A percentile compares a stretch with the other conserved stretches of the same genome.
Evolutionary conservation across 92 coral and sea anemone species (phyloP).

Genomic region (Actinostola sp.): DNA sequence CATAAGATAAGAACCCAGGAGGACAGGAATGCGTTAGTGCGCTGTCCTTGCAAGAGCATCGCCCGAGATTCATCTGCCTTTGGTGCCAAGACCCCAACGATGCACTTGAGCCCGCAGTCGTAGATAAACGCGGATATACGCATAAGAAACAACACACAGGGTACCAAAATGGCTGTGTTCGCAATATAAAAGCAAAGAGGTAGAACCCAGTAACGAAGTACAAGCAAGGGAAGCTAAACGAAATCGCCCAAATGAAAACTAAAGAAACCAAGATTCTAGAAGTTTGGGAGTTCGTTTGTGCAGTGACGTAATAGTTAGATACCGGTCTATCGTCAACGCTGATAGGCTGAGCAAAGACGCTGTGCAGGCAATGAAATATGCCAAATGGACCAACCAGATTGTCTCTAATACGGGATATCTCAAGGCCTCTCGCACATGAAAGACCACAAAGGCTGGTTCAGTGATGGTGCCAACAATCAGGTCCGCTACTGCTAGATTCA

Average conservation of each 20-base stretch:
- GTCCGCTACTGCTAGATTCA: constrained; percentile 86
- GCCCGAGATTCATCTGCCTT: constrained; percentile 52
- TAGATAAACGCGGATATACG: constrained; percentile 72
- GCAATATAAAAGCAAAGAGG: constrained; percentile 70
- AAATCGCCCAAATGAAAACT: constrained; percentile 47
- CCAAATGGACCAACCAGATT: constrained; percentile 68
- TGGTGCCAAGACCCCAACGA: constrained; percentile 66
- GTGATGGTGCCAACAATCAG: constrained; percentile 72
- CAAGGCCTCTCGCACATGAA: constrained; percentile 78
- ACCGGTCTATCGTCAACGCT: constrained; percentile 81
- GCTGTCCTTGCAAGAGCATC: constrained; percentile 48
- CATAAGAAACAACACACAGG: constrained; percentile 57
- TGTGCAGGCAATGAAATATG: constrained; percentile 72
- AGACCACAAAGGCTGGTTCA: constrained; percentile 81
- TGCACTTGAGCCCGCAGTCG: constrained; percentile 65
- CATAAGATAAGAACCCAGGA: constrained; percentile 64
- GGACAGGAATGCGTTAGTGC: constrained; percentile 60
- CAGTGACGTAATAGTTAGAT: constrained; percentile 74
- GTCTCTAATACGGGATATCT: constrained; percentile 47
- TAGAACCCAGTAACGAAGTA: constrained; percentile 74
- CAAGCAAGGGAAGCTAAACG: constrained; percentile 51
- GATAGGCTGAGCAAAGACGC: constrained; percentile 85
- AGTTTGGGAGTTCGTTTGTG: constrained; percentile 55
- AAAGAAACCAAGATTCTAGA: constrained; percentile 38
- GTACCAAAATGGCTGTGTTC: constrained; percentile 69